Evolutionary conservation across 2,888 invertebrate species (phyloP), one percentile per base, ranked within the genome.

Genomic region (Vannuccia rotundouncinata): DNA sequence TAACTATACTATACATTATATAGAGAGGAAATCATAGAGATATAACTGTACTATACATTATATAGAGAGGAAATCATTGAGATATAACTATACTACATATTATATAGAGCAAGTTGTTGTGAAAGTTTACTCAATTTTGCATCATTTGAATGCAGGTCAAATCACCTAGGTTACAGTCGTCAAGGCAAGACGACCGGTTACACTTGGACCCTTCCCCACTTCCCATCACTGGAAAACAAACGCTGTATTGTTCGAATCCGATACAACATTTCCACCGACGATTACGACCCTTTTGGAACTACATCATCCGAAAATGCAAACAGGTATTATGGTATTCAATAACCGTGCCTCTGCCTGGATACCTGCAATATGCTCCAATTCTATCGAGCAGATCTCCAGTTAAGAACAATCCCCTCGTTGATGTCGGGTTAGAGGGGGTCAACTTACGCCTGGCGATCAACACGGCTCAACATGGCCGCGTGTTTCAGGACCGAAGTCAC

Each of bases 231-330:
- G 5, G 83, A 84, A 31, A 83, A 83, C 29, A 84, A 87, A 80
- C 83, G 85, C 80, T 88, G 88, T 84, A 85, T 86, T 0, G 83
- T 85, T 25, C 84, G 88, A 81, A 85, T 88, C 80, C 86, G 87
- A 74, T 87, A 87, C 83, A 87, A 87, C 81, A 85, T 87, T 29
- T 84, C 85, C n/a, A 87, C 87, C n/a, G 86, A 86, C 83, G 87
- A 87, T 80, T 87, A 86, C 82, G 86, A 86, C 79, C 86, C 87
- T 0, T 85, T 84, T 81, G 80, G 83, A 59, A 87, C 86, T n/a
- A 84, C 86, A 81, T 79, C 83, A 74, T 83, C 80, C 25, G 82
- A 83, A n/a, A 87, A 88, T 82, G 82, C 84, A 13, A 81, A 83
- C 25, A 66, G 66, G 66, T 66, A 5, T n/a, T n/a, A n/a, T n/a